Percentiles rank a stretch among this genome's conserved stretches.
These are phyloP conservation scores for Hydraecia micacea DNA, from an alignment of 2,888 invertebrate genomes.

Conservation along the genomic window DNA sequence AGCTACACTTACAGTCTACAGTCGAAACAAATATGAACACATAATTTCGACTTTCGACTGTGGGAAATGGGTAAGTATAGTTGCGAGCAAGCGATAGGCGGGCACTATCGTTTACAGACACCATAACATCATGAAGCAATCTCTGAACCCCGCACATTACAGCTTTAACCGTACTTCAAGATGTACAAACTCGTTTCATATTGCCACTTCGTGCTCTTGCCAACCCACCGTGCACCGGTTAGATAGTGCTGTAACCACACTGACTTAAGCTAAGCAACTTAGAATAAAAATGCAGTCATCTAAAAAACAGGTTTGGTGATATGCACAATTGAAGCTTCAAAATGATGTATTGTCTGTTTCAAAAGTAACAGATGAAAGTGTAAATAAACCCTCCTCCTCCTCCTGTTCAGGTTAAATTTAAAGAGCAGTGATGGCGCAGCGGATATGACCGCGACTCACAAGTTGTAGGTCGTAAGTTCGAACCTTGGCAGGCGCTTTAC, in stretches of 20 bases:
- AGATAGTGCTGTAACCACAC: neutral
- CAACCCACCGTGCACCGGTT: conserved; percentile 27
- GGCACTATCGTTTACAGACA: conserved; percentile 41
- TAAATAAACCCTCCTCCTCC: neutral
- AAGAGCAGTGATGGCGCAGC: neutral
- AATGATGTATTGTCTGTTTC: neutral
- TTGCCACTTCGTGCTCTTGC: conserved; percentile 43
- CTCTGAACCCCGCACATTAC: conserved; percentile 43
- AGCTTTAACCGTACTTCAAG: conserved; percentile 44
- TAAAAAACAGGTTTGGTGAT: neutral
- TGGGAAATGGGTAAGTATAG: conserved; percentile 57
- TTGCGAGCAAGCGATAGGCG: conserved; percentile 37
- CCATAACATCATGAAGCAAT: conserved; percentile 51
- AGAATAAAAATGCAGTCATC: neutral
- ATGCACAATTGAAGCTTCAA: neutral
- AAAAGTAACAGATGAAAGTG: neutral
- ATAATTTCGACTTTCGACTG: conserved; percentile 51
- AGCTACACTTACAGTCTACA: conserved; percentile 34
- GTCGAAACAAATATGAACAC: conserved; percentile 28
- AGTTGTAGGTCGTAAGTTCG: no score
- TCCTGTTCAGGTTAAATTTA: neutral
- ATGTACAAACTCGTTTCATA: conserved; percentile 40
- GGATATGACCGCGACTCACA: neutral
- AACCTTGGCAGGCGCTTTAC: no score
- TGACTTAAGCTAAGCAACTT: neutral